Conservation (phyloP, 1,140 invertebrate genomes). For the Cardiocondyla obscurior region DNA sequence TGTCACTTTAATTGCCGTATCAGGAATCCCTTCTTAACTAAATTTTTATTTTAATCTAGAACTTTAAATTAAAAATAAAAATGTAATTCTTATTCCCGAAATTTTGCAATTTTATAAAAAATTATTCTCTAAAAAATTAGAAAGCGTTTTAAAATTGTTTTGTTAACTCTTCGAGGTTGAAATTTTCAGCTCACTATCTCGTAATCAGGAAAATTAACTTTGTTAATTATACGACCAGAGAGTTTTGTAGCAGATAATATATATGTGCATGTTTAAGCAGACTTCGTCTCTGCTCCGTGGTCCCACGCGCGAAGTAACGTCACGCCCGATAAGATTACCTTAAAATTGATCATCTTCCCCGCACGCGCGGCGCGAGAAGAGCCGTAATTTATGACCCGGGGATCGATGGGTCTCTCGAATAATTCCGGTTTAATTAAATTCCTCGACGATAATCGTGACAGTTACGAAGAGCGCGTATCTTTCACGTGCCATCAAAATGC, state of each 20-base stretch:
- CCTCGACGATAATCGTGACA: slow-evolving; percentile 53
- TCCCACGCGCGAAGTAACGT: background rate
- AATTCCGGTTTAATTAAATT: slow-evolving; percentile 58
- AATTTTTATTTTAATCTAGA: background rate
- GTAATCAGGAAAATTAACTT: background rate
- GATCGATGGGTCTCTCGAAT: slow-evolving; percentile 31
- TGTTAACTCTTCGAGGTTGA: background rate
- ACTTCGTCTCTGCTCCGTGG: background rate
- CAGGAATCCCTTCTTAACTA: no score
- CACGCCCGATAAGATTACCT: slow-evolving; percentile 1
- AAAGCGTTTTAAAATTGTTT: background rate
- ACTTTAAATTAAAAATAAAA: no score
- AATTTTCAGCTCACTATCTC: background rate
- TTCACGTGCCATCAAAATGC: slow-evolving; percentile 53
- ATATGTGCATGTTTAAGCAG: background rate
- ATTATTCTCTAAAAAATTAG: background rate
- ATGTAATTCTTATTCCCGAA: background rate
- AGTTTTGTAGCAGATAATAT: background rate
- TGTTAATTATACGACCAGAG: background rate
- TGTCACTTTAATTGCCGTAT: no score
- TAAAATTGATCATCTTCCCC: slow-evolving; percentile 38
- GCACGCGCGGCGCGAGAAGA: slow-evolving; percentile 7
- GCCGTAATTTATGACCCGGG: slow-evolving; percentile 37
- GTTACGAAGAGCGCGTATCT: slow-evolving; percentile 51
- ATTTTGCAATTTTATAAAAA: background rate